phyloP scores from a whole-genome alignment of 2,797 vertebrate species.

The Tangara arthus region DNA sequence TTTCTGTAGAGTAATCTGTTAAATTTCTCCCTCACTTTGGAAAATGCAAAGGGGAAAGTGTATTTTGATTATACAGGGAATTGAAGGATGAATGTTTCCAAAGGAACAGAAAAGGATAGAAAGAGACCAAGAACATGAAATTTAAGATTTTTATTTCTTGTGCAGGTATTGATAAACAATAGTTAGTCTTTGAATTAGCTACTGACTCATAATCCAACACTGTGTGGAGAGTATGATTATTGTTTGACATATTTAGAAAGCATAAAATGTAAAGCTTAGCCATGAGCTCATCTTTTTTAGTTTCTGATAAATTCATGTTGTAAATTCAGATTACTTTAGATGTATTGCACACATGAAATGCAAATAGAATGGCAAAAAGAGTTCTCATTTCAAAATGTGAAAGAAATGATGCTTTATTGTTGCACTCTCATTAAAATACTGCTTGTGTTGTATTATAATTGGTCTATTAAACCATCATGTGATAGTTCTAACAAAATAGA shows the following conservation, averaged over 20 bases:
- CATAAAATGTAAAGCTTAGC: background rate
- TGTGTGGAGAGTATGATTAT: background rate
- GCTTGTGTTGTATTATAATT: background rate
- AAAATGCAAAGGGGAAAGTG: background rate
- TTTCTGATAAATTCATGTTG: background rate
- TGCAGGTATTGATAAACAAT: background rate
- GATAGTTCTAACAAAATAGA: background rate
- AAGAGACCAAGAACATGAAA: background rate
- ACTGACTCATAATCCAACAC: background rate
- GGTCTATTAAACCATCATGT: background rate
- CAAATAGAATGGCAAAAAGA: background rate
- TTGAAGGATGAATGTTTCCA: background rate
- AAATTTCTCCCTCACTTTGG: background rate
- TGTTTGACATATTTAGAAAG: background rate
- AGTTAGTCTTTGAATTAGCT: background rate
- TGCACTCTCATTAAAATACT: background rate
- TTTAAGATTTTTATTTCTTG: background rate
- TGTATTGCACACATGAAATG: background rate
- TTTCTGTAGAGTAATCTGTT: constrained; percentile 15
- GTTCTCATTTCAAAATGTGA: background rate
- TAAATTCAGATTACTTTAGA: background rate
- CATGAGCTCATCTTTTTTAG: background rate
- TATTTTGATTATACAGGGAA: background rate
- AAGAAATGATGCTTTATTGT: background rate
- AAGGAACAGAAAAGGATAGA: background rate